Percentiles rank a stretch among this genome's conserved stretches.
Evolutionary conservation across 1,140 invertebrate genomes (phyloP).

Genomic region (Sminthurides bifidus): DNA sequence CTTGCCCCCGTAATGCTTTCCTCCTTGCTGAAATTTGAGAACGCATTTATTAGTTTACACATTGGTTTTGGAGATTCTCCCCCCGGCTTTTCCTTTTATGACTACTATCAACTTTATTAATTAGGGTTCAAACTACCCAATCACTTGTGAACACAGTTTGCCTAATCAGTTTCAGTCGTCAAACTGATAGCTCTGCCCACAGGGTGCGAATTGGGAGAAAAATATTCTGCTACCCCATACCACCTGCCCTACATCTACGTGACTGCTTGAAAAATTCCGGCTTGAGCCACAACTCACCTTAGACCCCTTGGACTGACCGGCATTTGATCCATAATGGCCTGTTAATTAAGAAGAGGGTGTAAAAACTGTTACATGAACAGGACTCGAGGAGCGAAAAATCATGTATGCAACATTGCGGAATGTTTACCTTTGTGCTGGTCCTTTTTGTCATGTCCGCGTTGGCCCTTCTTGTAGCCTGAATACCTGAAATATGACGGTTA

Average conservation of each 20-base stretch:
- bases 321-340: slow-evolving; percentile 25
- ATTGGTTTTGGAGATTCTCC: no score
- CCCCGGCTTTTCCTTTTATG: no score
- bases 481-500: slow-evolving; percentile 19
- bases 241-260: background rate
- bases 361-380: background rate
- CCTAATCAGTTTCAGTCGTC: background rate
- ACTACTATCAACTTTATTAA: no score
- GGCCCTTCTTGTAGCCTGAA: slow-evolving; percentile 26
- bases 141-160: background rate
- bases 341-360: background rate
- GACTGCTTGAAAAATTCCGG: background rate
- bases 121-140: no score
- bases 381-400: background rate
- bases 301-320: slow-evolving; percentile 18
- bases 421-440: slow-evolving; percentile 21
- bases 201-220: background rate
- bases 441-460: slow-evolving; percentile 19
- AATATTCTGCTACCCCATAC: background rate
- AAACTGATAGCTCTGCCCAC: background rate
- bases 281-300: slow-evolving; percentile 13
- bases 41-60: no score
- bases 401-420: background rate
- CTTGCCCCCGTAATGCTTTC: slow-evolving; percentile 12
- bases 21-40: no score